These are phyloP conservation scores for Corythoichthys intestinalis DNA, from an alignment of 2,113 vertebrate genomes.

Conservation along the genomic window DNA sequence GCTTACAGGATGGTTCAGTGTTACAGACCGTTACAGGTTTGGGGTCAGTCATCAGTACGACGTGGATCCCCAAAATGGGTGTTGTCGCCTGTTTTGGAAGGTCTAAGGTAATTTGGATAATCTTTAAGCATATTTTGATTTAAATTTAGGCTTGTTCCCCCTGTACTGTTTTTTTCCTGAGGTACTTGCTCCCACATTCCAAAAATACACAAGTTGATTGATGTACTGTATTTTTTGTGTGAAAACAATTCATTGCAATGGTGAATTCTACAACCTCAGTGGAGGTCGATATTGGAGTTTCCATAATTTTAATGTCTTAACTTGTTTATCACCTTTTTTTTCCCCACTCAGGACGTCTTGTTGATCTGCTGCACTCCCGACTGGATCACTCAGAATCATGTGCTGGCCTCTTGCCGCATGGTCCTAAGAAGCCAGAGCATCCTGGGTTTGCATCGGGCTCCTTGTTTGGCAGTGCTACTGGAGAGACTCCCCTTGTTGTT, in stretches of 20 bases:
- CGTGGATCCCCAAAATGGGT: conserved; percentile 75
- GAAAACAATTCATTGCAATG: background rate
- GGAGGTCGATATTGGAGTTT: background rate
- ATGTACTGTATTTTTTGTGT: background rate
- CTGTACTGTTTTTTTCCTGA: background rate
- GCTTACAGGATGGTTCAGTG: conserved; percentile 74
- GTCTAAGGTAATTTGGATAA: conserved; percentile 68
- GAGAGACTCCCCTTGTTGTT: conserved; percentile 74
- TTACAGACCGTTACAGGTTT: conserved; percentile 76
- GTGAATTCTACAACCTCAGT: background rate
- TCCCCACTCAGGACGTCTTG: conserved; percentile 66
- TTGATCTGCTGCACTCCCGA: conserved; percentile 75
- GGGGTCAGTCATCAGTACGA: conserved; percentile 72
- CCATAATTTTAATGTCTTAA: background rate
- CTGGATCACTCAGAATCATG: conserved; percentile 75
- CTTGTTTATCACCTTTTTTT: background rate
- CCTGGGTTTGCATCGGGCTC: conserved; percentile 72
- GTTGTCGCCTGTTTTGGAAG: conserved; percentile 75
- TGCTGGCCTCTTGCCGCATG: conserved; percentile 74
- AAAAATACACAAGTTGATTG: background rate
- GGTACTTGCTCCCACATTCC: background rate
- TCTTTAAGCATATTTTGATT: background rate
- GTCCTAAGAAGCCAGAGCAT: conserved; percentile 74
- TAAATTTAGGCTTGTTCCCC: background rate
- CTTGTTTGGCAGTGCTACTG: conserved; percentile 76